Evolutionary conservation across 2,888 invertebrate species (phyloP), one percentile per base, ranked within the genome.

Genomic region (Ochropleura leucogaster): DNA sequence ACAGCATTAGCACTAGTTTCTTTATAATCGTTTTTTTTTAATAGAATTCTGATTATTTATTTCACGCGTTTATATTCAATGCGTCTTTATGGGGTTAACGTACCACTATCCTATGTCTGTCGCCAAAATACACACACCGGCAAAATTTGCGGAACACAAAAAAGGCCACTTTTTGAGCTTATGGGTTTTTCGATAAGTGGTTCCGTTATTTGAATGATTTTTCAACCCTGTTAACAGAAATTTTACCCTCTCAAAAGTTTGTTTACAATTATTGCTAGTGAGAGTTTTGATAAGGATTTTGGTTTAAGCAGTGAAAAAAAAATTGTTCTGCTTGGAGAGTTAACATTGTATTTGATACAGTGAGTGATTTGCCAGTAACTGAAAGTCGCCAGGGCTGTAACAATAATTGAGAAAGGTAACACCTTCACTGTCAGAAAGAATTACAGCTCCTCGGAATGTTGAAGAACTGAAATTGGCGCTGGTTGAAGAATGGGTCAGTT

Each of bases 81-180:
- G 49, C 44, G 55, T 5, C 47, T 69, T 47, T 47, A 60, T 53
- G 7, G 60, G 79, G 44, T 71, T 71, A 75, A 79, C 20, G 20
- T 51, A 71, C 46, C 40, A 53, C 16, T 47, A 79, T 46, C 40
- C 20, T 78, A 60, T 53, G 60, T 51, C 60, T 60, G 60, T 62
- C 30, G 55, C 42, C 44, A 49, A 79, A 72, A 73, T 55, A 49
- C 73, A 63, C 47, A 49, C 44, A 44, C 55, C 9, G 18, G 30
- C 47, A 49, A 47, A 49, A 20, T 63, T 63, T 10, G 20, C 20
- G 63, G 20, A 47, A 47, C 47, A 30, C 6, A 49, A 18, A 10
- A 44, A 63, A 0, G 2, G 6, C 8, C 30, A 10, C 7, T 40
- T 18, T 20, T 1, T 6, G 0, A 49, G 30, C 30, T 40, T 40